Base-by-base conservation (phyloP, 2,797 vertebrate species). In the Dermochelys coriacea region DNA sequence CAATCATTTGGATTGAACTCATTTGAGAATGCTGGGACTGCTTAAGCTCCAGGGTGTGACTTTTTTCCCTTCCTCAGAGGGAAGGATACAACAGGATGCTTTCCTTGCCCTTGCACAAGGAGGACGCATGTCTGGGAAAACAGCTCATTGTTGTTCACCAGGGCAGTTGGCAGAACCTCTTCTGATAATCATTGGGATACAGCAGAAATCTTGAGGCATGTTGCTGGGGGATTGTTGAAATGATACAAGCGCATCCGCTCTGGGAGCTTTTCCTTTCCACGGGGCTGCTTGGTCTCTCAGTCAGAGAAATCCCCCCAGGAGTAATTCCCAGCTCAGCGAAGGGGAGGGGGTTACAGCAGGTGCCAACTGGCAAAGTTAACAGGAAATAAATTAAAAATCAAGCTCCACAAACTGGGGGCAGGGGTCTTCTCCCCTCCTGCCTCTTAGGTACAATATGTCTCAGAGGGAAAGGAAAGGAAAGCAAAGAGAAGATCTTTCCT, bases 351-450 rank as follows among this genome's bases (percentile, higher is more conserved):
- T 91, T 82, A 1, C 9, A 93, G 78, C 80, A 83, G 91, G 92
- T 90, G 88, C 88, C 89, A 80, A 87, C 74, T 8, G 21, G 55
- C 89, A 61, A n/a, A 50, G 84, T 61, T 0, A 0, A 34, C 49
- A 54, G 25, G 80, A 85, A 95, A 25, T 79, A 34, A 59, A 57
- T 64, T 83, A 90, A 54, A 57, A 81, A 79, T 54, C 83, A 87
- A 78, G n/a, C 55, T 91, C 59, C n/a, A 10, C 34, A 12, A 10
- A 5, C 6, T 74, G 50, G n/a, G 15, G 5, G 25, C 51, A 16
- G n/a, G 50, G 8, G 25, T 16, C 86, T 90, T 89, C 88, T 94
- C 85, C 92, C 87, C n/a, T 92, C 92, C 71, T 45, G 83, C 86
- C 84, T 10, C 54, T 15, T 8, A 0, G 71, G 0, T 52, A 86